Evolutionary conservation across 2,113 vertebrate species (phyloP).

Genomic region (Rhinolophus sinicus): DNA sequence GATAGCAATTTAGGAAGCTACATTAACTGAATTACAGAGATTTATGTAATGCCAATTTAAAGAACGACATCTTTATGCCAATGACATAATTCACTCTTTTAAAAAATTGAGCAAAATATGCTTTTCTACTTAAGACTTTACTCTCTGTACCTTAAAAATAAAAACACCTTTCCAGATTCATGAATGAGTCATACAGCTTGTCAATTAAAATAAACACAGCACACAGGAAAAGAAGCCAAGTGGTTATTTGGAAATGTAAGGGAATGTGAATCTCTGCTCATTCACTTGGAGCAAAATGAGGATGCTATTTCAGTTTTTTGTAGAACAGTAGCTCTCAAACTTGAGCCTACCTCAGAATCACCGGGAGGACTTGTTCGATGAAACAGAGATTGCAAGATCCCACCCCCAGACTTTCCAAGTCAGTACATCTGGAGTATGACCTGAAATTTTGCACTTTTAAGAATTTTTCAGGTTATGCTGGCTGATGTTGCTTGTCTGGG

Average conservation of each 20-base stretch:
- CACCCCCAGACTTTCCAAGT: background rate
- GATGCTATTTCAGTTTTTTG: background rate
- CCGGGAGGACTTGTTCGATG: background rate
- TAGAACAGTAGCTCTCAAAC: background rate
- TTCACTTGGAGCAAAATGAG: background rate
- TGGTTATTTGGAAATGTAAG: constrained; percentile 10
- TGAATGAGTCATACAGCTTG: background rate
- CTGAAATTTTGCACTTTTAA: background rate
- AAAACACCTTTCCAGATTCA: constrained; percentile 13
- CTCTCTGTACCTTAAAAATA: background rate
- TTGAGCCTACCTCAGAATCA: background rate
- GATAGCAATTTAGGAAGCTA: background rate
- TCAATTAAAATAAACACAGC: background rate
- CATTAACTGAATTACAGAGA: background rate
- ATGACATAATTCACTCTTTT: background rate
- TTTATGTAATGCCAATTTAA: background rate
- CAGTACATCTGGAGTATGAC: background rate
- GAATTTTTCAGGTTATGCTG: background rate
- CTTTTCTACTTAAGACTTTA: background rate
- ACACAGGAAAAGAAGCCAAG: background rate
- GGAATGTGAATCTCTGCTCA: background rate
- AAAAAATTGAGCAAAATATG: background rate
- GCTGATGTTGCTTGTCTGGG: background rate
- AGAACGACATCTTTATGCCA: background rate
- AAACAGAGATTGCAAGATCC: background rate